Evolutionary conservation across 53 echinoderm and acorn worm genomes (phyloP).

Genomic region (Stichopus horrens): DNA sequence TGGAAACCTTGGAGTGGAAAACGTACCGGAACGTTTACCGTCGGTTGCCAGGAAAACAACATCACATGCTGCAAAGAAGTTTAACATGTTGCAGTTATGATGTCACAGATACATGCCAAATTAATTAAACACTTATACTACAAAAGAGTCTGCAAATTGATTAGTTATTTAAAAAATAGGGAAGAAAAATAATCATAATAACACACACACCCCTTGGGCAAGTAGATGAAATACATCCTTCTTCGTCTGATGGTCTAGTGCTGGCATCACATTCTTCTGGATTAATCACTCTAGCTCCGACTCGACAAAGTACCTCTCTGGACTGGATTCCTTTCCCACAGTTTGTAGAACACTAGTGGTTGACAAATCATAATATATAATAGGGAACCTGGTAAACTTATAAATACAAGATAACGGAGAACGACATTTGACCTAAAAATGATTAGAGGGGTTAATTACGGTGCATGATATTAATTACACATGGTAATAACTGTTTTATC

Average conservation of each 20-base stretch:
- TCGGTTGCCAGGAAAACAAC: not conserved
- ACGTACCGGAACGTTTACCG: not conserved
- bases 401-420: no score
- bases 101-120: not conserved
- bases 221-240: not conserved
- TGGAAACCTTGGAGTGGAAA: not conserved
- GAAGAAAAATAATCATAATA: not conserved
- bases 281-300: not conserved
- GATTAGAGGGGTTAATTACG: no score
- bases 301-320: not conserved
- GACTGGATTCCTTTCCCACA: slow-evolving; percentile 2
- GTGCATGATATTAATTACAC: no score
- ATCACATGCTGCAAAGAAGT: not conserved
- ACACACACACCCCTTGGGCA: not conserved
- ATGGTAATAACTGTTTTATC: no score
- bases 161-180: not conserved
- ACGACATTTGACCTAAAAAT: no score
- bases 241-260: not conserved
- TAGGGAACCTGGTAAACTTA: no score
- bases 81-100: not conserved
- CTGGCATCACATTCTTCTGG: not conserved
- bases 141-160: not conserved
- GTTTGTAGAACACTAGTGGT: not conserved
- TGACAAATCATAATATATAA: not conserved
- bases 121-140: not conserved